phyloP scores from a whole-genome alignment of 2,888 invertebrate genomes.

The Ecdyonurus torrentis region DNA sequence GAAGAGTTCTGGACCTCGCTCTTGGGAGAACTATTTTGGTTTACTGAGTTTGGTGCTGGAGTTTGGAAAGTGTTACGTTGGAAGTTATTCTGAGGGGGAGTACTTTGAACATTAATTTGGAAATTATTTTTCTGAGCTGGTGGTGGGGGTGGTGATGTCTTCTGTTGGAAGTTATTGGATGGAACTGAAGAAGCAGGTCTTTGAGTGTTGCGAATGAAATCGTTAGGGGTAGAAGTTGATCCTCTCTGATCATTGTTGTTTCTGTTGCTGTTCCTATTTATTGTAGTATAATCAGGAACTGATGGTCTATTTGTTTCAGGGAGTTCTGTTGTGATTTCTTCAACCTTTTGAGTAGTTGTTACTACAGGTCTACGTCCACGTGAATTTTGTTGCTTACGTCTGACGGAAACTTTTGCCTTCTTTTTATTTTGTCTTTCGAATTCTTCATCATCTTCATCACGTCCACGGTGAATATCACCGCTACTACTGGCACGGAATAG shows the following conservation, averaged over 20 bases:
- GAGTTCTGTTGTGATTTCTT: not conserved
- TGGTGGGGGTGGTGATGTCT: not conserved
- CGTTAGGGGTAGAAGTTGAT: not conserved
- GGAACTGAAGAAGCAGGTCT: not conserved
- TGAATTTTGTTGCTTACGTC: not conserved
- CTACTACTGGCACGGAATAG: not conserved
- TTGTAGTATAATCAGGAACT: not conserved
- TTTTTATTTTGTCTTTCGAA: not conserved
- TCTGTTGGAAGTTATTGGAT: not conserved
- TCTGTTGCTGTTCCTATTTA: not conserved
- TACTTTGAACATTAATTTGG: not conserved
- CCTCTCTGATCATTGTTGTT: not conserved
- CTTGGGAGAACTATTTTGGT: not conserved
- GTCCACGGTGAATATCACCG: not conserved
- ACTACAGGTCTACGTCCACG: not conserved
- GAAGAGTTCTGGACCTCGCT: not conserved
- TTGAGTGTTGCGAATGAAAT: not conserved
- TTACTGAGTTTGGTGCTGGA: not conserved
- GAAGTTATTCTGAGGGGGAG: not conserved
- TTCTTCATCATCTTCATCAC: conserved; percentile 1
- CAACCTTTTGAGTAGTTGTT: not conserved
- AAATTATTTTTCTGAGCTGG: not conserved
- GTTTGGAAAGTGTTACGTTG: not conserved
- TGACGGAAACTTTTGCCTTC: not conserved
- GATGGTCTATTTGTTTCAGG: not conserved